Evolutionary conservation across 2,888 invertebrate species (phyloP).

Genomic region (Harmothoe impar): DNA sequence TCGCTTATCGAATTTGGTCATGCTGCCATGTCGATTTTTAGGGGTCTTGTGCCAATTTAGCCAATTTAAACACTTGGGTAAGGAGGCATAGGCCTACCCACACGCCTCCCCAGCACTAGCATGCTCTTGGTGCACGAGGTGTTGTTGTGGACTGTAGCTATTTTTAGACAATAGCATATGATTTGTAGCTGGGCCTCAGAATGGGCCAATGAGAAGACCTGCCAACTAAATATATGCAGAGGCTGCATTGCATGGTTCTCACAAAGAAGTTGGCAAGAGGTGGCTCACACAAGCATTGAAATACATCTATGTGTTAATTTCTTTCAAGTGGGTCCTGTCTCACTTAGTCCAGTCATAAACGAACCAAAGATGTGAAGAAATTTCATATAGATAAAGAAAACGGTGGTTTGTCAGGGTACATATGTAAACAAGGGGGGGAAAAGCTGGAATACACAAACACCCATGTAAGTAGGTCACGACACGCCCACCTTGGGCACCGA

Average conservation of each 20-base stretch:
- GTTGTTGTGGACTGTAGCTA: background rate
- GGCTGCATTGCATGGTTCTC: background rate
- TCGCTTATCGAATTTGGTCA: no score
- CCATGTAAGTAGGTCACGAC: constrained; percentile 2
- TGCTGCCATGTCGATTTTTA: no score
- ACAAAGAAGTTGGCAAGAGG: background rate
- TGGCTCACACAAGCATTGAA: background rate
- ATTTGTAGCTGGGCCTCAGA: background rate
- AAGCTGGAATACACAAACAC: background rate
- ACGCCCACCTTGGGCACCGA: background rate
- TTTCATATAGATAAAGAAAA: background rate
- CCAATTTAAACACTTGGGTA: no score
- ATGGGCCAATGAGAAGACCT: background rate
- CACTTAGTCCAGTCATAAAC: background rate
- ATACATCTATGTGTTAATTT: background rate
- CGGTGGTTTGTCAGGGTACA: background rate
- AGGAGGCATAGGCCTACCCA: no score
- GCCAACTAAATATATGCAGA: background rate
- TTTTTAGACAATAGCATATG: constrained; percentile 25
- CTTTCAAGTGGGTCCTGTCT: background rate
- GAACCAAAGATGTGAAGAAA: background rate
- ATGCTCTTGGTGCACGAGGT: background rate
- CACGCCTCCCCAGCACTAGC: no score
- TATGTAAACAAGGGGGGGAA: background rate
- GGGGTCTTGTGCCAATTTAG: no score